A percentile compares a stretch with the other conserved stretches of the same genome.
Conservation (phyloP, 1,140 invertebrate genomes). For the Caerostris darwini region DNA sequence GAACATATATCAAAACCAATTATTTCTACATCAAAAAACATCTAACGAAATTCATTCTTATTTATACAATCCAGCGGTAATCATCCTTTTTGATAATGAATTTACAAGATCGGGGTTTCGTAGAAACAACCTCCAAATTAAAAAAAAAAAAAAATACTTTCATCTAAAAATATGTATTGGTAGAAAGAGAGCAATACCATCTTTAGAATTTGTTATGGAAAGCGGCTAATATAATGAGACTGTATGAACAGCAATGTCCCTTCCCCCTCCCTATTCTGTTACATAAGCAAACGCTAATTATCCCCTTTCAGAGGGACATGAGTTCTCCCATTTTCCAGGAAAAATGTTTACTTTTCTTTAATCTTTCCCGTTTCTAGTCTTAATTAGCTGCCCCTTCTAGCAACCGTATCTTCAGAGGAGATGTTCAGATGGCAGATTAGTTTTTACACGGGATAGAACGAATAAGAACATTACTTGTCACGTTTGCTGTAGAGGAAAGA, state of each 20-base stretch:
- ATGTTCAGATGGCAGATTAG: conserved; percentile 64
- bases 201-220: conserved; percentile 39
- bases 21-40: too few species aligned
- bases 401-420: conserved; percentile 10
- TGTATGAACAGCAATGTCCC: background rate
- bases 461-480: conserved; percentile 25
- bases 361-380: conserved; percentile 76
- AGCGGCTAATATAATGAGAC: conserved; percentile 22
- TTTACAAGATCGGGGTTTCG: background rate
- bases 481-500: background rate
- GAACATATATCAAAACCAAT: too few species aligned
- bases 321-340: conserved; percentile 70
- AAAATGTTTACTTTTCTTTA: conserved; percentile 78
- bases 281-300: conserved; percentile 76
- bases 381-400: conserved; percentile 75
- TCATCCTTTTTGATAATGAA: background rate
- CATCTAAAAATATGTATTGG: background rate
- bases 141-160: background rate
- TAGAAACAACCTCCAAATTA: background rate
- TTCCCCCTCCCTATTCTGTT: conserved; percentile 42
- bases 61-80: background rate
- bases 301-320: conserved; percentile 62
- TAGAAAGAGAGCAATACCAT: background rate
- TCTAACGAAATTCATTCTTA: background rate
- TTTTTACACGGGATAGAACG: conserved; percentile 55